phyloP scores from a whole-genome alignment of 2,797 vertebrate genomes.

The Ambastaia sidthimunki region DNA sequence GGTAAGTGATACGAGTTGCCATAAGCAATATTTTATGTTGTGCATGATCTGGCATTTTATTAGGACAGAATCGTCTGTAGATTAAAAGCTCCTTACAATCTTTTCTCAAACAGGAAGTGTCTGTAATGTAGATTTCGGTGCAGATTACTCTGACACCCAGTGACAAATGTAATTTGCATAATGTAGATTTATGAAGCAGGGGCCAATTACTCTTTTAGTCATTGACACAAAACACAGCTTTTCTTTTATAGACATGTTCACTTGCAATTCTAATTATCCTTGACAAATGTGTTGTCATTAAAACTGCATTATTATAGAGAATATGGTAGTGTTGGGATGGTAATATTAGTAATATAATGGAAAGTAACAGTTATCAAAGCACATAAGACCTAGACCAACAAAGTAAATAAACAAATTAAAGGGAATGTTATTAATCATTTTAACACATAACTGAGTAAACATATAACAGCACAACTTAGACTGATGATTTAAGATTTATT shows the following conservation, averaged over 20 bases:
- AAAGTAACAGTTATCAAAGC: constrained; percentile 2
- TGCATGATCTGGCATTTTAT: constrained; percentile 3
- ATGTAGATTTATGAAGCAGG: constrained; percentile 36
- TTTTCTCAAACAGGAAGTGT: constrained; percentile 25
- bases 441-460: neutral
- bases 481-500: neutral
- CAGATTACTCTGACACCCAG: constrained; percentile 1
- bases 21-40: constrained; percentile 27
- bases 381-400: neutral
- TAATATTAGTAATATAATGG: neutral
- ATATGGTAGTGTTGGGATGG: neutral
- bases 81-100: constrained; percentile 35
- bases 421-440: neutral
- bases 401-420: neutral
- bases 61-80: constrained; percentile 12
- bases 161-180: constrained; percentile 36
- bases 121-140: constrained; percentile 12
- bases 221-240: constrained; percentile 14
- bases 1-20: constrained; percentile 12
- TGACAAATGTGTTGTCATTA: constrained; percentile 39
- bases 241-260: constrained; percentile 9
- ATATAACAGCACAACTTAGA: neutral
- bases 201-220: constrained; percentile 42
- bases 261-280: constrained; percentile 32
- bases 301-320: constrained; percentile 40